A percentile compares a stretch with the other conserved stretches of the same genome.
phyloP scores from a whole-genome alignment of 2,888 invertebrate species.

The Brachyopa scutellaris region DNA sequence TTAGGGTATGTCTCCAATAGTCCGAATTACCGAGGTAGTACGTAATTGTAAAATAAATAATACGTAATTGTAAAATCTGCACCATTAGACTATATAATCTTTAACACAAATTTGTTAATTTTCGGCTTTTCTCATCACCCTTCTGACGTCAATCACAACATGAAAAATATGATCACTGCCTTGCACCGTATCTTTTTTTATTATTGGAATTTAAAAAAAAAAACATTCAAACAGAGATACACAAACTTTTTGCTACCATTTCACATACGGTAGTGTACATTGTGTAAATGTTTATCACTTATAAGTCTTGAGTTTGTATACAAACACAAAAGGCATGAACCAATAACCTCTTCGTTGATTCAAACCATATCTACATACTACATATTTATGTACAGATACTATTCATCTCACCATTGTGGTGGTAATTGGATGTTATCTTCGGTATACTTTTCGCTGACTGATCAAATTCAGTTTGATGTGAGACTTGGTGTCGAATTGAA shows the following conservation, averaged over 20 bases:
- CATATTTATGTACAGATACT: background rate
- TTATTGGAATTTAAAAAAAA: no score
- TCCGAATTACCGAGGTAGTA: no score
- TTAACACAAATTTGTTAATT: constrained; percentile 32
- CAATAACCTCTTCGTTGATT: no score
- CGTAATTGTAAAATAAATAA: no score
- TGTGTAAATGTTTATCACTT: no score
- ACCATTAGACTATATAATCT: background rate
- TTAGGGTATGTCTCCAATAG: no score
- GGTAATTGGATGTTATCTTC: constrained; percentile 5
- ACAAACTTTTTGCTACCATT: background rate
- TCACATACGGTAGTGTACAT: background rate
- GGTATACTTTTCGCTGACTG: background rate
- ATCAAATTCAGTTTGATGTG: constrained; percentile 9
- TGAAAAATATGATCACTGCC: background rate
- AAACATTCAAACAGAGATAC: background rate
- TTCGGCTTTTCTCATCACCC: background rate
- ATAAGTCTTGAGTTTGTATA: no score
- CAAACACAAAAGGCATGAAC: no score
- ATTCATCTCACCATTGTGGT: background rate
- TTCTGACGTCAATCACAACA: constrained; percentile 25
- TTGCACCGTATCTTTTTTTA: background rate
- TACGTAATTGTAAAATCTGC: no score
- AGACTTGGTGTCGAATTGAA: constrained; percentile 9
- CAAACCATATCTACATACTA: no score